Percentiles rank a stretch among this genome's conserved stretches.
Evolutionary conservation across 2,797 vertebrate genomes (phyloP).

Genomic region (Pseudopleuronectes americanus): DNA sequence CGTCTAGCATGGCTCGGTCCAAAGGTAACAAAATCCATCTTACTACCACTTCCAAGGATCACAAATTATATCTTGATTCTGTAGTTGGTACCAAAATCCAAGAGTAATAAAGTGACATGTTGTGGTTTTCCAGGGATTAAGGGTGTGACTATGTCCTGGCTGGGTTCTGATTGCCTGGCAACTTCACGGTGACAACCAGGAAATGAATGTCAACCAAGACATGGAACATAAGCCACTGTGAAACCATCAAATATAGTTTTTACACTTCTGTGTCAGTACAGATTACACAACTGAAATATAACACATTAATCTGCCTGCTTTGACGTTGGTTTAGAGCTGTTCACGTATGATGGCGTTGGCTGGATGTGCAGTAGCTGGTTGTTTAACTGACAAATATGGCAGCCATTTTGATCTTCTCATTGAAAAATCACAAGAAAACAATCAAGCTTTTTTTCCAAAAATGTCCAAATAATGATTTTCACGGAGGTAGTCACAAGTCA

Average conservation of each 20-base stretch:
- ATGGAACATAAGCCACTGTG: background rate
- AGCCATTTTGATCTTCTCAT: background rate
- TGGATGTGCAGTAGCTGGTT: background rate
- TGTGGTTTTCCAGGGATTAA: background rate
- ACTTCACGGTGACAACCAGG: constrained; percentile 2
- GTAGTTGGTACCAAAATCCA: constrained; percentile 3
- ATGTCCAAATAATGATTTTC: no score
- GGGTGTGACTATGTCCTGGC: background rate
- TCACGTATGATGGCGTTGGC: background rate
- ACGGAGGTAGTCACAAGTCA: background rate
- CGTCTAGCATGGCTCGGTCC: background rate
- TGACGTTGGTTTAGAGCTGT: background rate
- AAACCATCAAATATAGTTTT: constrained; percentile 1
- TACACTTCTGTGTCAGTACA: background rate
- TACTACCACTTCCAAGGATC: background rate
- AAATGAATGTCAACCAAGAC: background rate
- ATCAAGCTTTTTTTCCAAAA: no score
- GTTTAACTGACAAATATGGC: background rate
- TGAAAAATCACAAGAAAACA: no score
- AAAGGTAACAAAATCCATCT: background rate
- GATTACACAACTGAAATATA: background rate
- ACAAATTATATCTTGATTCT: background rate
- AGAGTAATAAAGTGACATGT: background rate
- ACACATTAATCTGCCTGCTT: constrained; percentile 1
- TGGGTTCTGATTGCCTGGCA: background rate